Conservation (phyloP, 2,797 vertebrate species). For the Enteromius thamalakanensis region DNA sequence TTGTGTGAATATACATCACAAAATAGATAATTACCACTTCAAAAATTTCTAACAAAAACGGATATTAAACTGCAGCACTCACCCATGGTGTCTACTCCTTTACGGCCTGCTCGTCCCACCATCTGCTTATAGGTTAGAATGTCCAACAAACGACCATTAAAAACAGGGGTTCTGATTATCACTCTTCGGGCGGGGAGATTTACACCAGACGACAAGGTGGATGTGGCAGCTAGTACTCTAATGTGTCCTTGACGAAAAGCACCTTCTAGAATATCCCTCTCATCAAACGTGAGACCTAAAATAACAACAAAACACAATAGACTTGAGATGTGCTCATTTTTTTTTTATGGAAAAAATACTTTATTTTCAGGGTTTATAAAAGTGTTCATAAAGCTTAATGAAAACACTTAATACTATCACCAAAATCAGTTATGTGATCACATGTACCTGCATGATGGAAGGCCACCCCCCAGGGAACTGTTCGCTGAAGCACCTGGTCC, state of each 20-base stretch:
- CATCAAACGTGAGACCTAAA: conserved; percentile 94
- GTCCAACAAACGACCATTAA: conserved; percentile 88
- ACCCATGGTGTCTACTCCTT: conserved; percentile 93
- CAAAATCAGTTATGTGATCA: background rate
- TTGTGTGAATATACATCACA: too few species aligned
- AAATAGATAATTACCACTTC: background rate
- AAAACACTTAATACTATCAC: background rate
- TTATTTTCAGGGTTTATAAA: too few species aligned
- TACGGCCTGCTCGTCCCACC: conserved; percentile 94
- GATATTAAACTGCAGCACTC: conserved; percentile 52
- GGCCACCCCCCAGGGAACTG: conserved; percentile 91
- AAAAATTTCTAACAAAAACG: background rate
- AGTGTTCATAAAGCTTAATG: background rate
- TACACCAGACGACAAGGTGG: conserved; percentile 95
- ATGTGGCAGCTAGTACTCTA: conserved; percentile 90
- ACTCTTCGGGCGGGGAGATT: conserved; percentile 94
- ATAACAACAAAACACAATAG: background rate
- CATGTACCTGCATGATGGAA: conserved; percentile 95
- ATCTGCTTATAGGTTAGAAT: conserved; percentile 97
- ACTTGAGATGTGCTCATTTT: background rate
- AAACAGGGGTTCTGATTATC: conserved; percentile 91
- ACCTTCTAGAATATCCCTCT: conserved; percentile 91
- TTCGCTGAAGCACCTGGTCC: conserved; percentile 86
- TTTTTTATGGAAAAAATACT: too few species aligned
- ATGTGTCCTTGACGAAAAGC: conserved; percentile 89